Evolutionary conservation across 1,140 invertebrate species (phyloP).

Genomic region (Schmidtea mediterranea): DNA sequence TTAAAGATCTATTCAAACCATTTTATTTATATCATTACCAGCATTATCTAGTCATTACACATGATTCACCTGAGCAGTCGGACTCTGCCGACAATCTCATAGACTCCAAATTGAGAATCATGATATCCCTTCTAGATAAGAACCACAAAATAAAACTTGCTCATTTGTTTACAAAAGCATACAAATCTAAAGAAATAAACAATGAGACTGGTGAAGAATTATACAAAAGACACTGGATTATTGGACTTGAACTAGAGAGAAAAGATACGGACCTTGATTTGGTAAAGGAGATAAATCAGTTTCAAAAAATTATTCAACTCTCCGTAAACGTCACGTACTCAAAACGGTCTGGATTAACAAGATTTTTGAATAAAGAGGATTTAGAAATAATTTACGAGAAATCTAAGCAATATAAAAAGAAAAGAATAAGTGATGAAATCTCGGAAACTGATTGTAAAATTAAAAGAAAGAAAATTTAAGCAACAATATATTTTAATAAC

Average conservation of each 20-base stretch:
- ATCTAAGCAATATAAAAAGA: too few relatives aligned
- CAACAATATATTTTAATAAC: too few relatives aligned
- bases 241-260: constrained; percentile 66
- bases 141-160: constrained; percentile 65
- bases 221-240: constrained; percentile 85
- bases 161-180: constrained; percentile 75
- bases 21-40: not conserved
- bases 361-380: too few relatives aligned
- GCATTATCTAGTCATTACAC: not conserved
- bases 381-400: too few relatives aligned
- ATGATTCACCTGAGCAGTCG: not conserved
- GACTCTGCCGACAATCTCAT: constrained; percentile 33
- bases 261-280: too few relatives aligned
- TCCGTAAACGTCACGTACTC: too few relatives aligned
- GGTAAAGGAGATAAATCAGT: too few relatives aligned
- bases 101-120: constrained; percentile 72
- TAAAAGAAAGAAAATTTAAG: too few relatives aligned
- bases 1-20: not conserved
- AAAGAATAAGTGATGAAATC: too few relatives aligned
- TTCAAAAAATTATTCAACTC: too few relatives aligned
- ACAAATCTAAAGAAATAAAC: constrained; percentile 26
- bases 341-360: too few relatives aligned
- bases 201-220: constrained; percentile 18
- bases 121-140: constrained; percentile 65
- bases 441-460: too few relatives aligned